Percentiles rank a stretch among this genome's conserved stretches.
phyloP scores from a whole-genome alignment of 1,140 invertebrate species.

The Daktulosphaira vitifoliae region DNA sequence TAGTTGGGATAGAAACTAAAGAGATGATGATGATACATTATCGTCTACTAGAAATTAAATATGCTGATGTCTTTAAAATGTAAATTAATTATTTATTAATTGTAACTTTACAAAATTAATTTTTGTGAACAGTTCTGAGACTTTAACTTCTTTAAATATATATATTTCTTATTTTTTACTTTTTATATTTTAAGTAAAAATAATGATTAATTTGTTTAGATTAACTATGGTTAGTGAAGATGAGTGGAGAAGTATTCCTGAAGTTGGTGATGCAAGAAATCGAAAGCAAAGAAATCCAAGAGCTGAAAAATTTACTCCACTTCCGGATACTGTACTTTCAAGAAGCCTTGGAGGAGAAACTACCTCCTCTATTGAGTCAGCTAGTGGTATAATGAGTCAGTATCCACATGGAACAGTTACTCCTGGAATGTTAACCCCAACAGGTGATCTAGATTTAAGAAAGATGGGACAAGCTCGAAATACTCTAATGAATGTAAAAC shows the following conservation, averaged over 20 bases:
- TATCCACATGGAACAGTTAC: constrained; percentile 64
- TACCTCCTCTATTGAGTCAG: constrained; percentile 70
- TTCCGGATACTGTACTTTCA: constrained; percentile 93
- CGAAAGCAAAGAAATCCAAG: constrained; percentile 91
- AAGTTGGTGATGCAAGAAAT: constrained; percentile 98
- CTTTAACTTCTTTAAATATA: no score
- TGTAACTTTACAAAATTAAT: no score
- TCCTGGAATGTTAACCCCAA: constrained; percentile 58
- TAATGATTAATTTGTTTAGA: constrained; percentile 21
- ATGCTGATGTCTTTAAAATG: no score
- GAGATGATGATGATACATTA: no score
- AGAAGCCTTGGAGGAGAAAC: constrained; percentile 80
- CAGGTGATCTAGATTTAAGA: constrained; percentile 90
- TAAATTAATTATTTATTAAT: no score
- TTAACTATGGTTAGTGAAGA: constrained; percentile 77
- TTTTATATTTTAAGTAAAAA: no score
- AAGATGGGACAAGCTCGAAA: constrained; percentile 99
- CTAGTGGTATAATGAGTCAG: constrained; percentile 73
- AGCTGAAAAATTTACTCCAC: constrained; percentile 91
- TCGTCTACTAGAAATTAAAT: no score
- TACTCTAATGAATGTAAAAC: constrained; percentile 98
- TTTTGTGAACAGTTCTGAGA: no score
- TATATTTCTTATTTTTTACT: no score
- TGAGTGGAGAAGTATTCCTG: constrained; percentile 95
- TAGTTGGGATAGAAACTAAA: no score